phyloP scores from a whole-genome alignment of 2,888 invertebrate species.

The Pollenia amentaria region DNA sequence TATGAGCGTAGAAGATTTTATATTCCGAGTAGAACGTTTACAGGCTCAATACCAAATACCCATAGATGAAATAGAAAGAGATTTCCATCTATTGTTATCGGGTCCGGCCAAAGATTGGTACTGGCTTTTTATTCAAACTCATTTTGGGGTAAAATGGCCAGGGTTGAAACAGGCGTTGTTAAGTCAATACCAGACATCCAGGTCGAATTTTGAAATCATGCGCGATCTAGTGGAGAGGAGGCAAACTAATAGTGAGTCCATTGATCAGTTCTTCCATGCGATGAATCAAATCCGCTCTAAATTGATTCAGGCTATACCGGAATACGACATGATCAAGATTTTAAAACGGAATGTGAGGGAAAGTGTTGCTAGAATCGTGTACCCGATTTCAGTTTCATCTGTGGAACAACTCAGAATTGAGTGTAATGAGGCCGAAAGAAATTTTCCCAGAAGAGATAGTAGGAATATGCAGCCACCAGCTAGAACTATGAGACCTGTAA shows the following conservation, averaged over 20 bases:
- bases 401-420: conserved; percentile 34
- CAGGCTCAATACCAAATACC: conserved; percentile 36
- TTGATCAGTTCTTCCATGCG: conserved; percentile 37
- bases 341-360: background rate
- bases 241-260: conserved; percentile 31
- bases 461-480: background rate
- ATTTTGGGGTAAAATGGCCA: conserved; percentile 34
- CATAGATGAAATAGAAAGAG: conserved; percentile 11
- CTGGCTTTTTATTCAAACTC: conserved; percentile 38
- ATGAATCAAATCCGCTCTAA: background rate
- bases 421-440: conserved; percentile 30
- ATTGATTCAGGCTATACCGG: background rate
- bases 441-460: background rate
- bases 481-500: background rate
- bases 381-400: conserved; percentile 9
- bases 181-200: conserved; percentile 28
- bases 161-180: conserved; percentile 24
- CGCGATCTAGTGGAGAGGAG: conserved; percentile 42
- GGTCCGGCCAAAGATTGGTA: conserved; percentile 58
- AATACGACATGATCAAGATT: conserved; percentile 32
- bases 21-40: conserved; percentile 42
- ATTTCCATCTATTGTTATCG: conserved; percentile 24
- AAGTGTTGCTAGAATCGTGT: conserved; percentile 12
- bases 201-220: conserved; percentile 54
- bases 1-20: conserved; percentile 50